phyloP scores from a whole-genome alignment of 2,888 invertebrate species.

The Synanthedon myopaeformis region DNA sequence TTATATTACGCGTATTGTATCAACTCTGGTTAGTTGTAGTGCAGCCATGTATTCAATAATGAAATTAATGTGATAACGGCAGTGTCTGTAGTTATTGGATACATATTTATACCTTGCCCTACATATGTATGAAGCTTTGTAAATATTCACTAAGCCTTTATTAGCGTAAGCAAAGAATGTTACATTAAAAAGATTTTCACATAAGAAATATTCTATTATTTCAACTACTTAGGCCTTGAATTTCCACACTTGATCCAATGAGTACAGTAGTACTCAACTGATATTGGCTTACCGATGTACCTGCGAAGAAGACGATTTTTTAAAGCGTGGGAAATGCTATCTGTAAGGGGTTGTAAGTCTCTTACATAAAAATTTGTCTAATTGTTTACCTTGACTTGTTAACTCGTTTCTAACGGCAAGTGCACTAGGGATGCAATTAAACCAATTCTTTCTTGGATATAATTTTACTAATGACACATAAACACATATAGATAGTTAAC shows the following conservation, averaged over 20 bases:
- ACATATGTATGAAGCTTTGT: slow-evolving; percentile 59
- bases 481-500: too few species aligned
- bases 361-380: too few species aligned
- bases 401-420: too few species aligned
- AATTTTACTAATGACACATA: too few species aligned
- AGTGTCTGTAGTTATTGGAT: slow-evolving; percentile 47
- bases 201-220: slow-evolving; percentile 46
- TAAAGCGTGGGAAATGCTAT: too few species aligned
- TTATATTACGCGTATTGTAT: neutral
- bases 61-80: slow-evolving; percentile 46
- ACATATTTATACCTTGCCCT: slow-evolving; percentile 64
- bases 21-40: slow-evolving; percentile 3
- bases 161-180: slow-evolving; percentile 62
- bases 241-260: neutral
- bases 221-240: slow-evolving; percentile 3
- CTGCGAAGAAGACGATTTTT: too few species aligned
- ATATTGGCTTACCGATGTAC: too few species aligned
- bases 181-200: slow-evolving; percentile 58
- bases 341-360: too few species aligned
- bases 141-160: slow-evolving; percentile 68
- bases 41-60: slow-evolving; percentile 8
- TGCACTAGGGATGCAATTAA: too few species aligned
- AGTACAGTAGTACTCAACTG: too few species aligned
- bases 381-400: too few species aligned
- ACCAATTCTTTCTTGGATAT: too few species aligned